Evolutionary conservation across 2,888 invertebrate genomes (phyloP), one percentile per base, ranked within the genome.

Genomic region (Hirtodrosophila histrioides): DNA sequence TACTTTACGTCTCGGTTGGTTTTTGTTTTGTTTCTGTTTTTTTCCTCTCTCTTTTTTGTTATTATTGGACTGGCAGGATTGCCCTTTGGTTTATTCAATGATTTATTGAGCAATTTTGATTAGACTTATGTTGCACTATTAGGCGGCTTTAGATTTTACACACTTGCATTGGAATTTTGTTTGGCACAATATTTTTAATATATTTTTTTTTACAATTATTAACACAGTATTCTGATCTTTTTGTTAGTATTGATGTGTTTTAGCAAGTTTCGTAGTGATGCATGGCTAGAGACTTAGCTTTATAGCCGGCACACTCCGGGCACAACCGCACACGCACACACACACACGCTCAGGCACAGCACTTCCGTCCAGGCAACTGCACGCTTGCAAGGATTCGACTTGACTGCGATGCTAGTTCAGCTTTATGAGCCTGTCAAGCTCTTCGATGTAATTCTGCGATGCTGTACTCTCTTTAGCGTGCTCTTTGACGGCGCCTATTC

Each of bases 361-460:
- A 68, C 64, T 72, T 60, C 80, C 68, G 86, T 49, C 61, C 58
- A 64, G 88, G 64, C 83, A 76, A 88, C 82, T 74, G 69, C 67
- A 69, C 83, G 86, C 84, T 63, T 70, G 66, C 76, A 86, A 79
- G 70, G 67, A 76, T 69, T 70, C 63, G 46, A 69, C 67, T 61
- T 69, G 64, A 83, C 88, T 88, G 88, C 77, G 78, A 58, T 57
- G 69, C 51, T 46, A 39, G 49, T 55, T 56, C 36, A 41, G 41
- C 17, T 35, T 31, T 12, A 27, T 31, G 37, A 31, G 29, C 39
- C 57, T 54, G 45, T 61, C 45, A 45, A 55, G 55, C 74, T 84
- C 87, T 66, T 64, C 33, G 45, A 24, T 17, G 29, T 29, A 17
- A 31, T 49, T 49, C 23, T 62, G 49, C 12, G 62, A 48, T 69